Percentiles rank a stretch among this genome's conserved stretches.
These are phyloP conservation scores for Coregonus ussuriensis DNA, from an alignment of 2,797 vertebrate genomes.

Conservation along the genomic window DNA sequence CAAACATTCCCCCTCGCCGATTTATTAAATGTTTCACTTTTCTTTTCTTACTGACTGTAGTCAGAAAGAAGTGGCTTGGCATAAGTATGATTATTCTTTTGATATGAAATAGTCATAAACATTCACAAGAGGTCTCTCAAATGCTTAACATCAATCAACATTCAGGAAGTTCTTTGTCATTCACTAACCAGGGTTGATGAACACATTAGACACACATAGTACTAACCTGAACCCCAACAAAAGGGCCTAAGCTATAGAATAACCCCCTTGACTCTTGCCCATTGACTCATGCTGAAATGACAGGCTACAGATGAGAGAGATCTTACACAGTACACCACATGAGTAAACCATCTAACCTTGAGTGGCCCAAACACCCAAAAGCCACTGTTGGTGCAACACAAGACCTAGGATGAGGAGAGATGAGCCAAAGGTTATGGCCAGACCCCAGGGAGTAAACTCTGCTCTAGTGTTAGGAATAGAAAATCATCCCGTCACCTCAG, in stretches of 20 bases:
- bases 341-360: too few species aligned
- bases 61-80: conserved; percentile 5
- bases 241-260: too few species aligned
- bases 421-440: too few species aligned
- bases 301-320: too few species aligned
- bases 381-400: too few species aligned
- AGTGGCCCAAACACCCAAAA: too few species aligned
- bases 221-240: background rate
- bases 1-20: conserved; percentile 26
- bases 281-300: background rate
- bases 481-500: background rate
- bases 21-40: conserved; percentile 19
- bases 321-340: too few species aligned
- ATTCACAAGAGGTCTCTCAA: background rate
- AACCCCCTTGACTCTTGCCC: background rate
- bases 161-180: background rate
- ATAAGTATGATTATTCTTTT: background rate
- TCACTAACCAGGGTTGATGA: background rate
- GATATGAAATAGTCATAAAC: background rate
- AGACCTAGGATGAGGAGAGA: too few species aligned
- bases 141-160: background rate
- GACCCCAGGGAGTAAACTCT: conserved; percentile 15
- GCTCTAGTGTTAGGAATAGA: background rate
- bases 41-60: conserved; percentile 1
- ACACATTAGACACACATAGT: too few species aligned